Base-by-base conservation (phyloP, 1,140 invertebrate genomes). In the Apis dorsata region DNA sequence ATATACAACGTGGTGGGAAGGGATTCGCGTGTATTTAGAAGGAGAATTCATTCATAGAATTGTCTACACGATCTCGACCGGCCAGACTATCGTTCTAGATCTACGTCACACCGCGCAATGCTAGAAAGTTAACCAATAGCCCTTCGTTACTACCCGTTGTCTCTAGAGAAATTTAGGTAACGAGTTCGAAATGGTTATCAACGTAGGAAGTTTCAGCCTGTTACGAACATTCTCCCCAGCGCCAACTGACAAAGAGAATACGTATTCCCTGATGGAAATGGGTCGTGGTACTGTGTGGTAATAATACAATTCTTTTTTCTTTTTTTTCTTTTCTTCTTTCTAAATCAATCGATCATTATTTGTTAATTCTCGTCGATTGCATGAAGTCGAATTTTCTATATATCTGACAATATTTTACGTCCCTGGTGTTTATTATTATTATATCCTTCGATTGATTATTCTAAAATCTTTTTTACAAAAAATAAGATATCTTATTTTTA, bases 111-210 rank as follows among this genome's bases (percentile, higher is more conserved):
- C 11, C 10, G 21, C 17, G 24, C 62, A 28, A 63, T 63, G 24
- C 24, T 63, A 28, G 68, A 70, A 69, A 70, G 68, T 70, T 70
- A 21, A 5, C 68, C 68, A 70, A 70, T 70, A 51, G 68, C 68
- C 49, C 49, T 53, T 70, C 44, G 69, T 53, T 70, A 70, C n/a
- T 17, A 15, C 49, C 13, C 44, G 69, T 34, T 44, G 69, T 70
- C 69, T 53, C 69, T 53, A 24, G 69, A 70, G 69, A 70, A 70
- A 53, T 70, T 70, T 24, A n/a, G 69, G 69, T 70, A 70, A 70
- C 69, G 69, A 70, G 69, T 53, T 70, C 49, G 49, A 70, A 70
- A 70, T 70, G 21, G 34, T 70, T 53, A 53, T 70, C 49, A 70
- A 70, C 49, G 69, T 21, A 49, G 53, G 49, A 51, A 70, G 44